Conservation (phyloP, 2,113 vertebrate species). For the Dromiciops gliroides region DNA sequence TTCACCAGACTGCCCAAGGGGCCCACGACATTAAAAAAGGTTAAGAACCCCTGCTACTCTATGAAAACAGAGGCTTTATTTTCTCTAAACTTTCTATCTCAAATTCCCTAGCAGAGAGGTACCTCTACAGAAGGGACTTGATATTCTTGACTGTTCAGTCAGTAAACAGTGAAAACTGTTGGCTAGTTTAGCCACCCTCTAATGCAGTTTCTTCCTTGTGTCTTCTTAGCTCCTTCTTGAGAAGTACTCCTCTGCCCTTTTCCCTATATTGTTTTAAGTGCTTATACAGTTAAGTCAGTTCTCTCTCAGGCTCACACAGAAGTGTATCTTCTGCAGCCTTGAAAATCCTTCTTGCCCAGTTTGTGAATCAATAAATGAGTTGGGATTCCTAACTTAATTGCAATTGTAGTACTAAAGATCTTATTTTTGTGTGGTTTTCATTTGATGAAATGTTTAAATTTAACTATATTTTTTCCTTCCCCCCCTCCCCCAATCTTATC, state of each 20-base stretch:
- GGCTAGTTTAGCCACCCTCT: neutral
- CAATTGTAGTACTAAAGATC: neutral
- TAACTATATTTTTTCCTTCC: neutral
- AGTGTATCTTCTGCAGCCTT: neutral
- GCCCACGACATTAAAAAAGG: neutral
- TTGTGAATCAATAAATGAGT: neutral
- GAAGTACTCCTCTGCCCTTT: neutral
- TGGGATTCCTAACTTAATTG: neutral
- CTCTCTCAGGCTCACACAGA: neutral
- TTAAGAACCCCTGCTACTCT: neutral
- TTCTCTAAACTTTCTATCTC: neutral
- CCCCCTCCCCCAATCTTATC: slow-evolving; percentile 10
- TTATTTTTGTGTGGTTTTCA: neutral
- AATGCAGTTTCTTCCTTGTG: neutral
- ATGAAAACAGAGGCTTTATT: neutral
- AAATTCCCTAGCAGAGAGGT: neutral
- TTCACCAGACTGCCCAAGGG: neutral
- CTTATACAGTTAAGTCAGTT: neutral
- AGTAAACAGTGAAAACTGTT: neutral
- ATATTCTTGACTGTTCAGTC: neutral
- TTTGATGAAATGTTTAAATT: neutral
- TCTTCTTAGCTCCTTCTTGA: neutral
- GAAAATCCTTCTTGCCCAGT: too few relatives aligned
- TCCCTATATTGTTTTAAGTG: neutral
- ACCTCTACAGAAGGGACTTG: neutral